Evolutionary conservation across 2,113 vertebrate genomes (phyloP).

Genomic region (Clarias gariepinus): DNA sequence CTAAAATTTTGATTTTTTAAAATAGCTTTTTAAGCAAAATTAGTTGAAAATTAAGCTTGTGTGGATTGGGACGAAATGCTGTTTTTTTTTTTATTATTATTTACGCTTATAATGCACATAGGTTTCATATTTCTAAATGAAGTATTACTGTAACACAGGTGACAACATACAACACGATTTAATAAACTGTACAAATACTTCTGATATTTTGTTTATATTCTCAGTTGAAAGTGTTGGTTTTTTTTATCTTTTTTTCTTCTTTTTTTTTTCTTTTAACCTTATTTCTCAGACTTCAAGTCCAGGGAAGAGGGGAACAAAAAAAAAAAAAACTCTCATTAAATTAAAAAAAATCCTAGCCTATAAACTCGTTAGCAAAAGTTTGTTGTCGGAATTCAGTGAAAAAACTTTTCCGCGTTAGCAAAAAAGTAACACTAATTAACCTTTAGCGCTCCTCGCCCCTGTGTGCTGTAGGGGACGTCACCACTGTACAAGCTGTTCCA

Average conservation of each 20-base stretch:
- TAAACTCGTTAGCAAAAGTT: not conserved
- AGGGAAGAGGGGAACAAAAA: not conserved
- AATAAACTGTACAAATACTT: not conserved
- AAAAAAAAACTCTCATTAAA: not conserved
- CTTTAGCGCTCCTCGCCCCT: not conserved
- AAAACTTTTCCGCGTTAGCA: not conserved
- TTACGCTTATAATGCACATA: not conserved
- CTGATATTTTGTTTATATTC: not conserved
- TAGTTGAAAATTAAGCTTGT: not conserved
- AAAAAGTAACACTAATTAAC: constrained; percentile 1
- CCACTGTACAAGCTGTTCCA: constrained; percentile 17
- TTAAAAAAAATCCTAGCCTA: not conserved
- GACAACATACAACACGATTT: not conserved
- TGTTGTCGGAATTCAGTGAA: not conserved
- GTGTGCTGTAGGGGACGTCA: not conserved
- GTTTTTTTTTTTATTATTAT: not conserved
- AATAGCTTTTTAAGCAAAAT: not conserved
- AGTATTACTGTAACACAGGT: not conserved
- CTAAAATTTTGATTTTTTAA: not conserved
- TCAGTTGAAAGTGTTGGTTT: too few relatives aligned
- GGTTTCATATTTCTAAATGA: not conserved
- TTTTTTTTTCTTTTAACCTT: not conserved
- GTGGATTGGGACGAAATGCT: not conserved
- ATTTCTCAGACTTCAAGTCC: not conserved
- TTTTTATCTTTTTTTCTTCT: not conserved